A percentile compares a stretch with the other conserved stretches of the same genome.
phyloP scores from a whole-genome alignment of 2,113 vertebrate genomes.

The Microcebus lehilahytsara region DNA sequence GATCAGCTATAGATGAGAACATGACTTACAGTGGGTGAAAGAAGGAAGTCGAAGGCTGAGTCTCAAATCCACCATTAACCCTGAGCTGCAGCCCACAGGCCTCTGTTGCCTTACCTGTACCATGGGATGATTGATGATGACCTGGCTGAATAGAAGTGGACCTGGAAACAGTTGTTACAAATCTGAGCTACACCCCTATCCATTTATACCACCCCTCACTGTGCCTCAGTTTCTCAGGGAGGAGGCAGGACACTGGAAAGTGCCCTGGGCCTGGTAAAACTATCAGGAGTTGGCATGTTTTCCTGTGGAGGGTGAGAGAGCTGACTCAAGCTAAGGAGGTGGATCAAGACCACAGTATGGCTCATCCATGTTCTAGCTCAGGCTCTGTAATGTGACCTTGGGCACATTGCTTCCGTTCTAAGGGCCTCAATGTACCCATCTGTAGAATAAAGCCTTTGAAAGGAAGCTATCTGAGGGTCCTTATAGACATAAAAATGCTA shows the following conservation, averaged over 20 bases:
- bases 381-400: background rate
- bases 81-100: background rate
- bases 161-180: background rate
- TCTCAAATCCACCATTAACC: background rate
- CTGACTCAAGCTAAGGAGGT: background rate
- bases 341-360: background rate
- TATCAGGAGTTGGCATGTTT: background rate
- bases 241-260: background rate
- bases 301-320: background rate
- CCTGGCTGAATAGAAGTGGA: background rate
- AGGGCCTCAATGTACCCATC: background rate
- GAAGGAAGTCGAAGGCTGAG: background rate
- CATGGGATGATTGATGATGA: background rate
- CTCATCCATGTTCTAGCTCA: background rate
- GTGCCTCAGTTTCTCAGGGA: conserved; percentile 1
- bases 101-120: background rate
- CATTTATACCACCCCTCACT: background rate
- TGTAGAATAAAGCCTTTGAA: background rate
- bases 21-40: background rate
- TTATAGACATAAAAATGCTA: background rate
- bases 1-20: background rate
- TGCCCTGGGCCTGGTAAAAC: background rate
- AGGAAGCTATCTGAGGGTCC: background rate
- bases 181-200: background rate
- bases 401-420: background rate